Evolutionary conservation across 2,797 vertebrate genomes (phyloP).

Genomic region (Antennarius maculatus): DNA sequence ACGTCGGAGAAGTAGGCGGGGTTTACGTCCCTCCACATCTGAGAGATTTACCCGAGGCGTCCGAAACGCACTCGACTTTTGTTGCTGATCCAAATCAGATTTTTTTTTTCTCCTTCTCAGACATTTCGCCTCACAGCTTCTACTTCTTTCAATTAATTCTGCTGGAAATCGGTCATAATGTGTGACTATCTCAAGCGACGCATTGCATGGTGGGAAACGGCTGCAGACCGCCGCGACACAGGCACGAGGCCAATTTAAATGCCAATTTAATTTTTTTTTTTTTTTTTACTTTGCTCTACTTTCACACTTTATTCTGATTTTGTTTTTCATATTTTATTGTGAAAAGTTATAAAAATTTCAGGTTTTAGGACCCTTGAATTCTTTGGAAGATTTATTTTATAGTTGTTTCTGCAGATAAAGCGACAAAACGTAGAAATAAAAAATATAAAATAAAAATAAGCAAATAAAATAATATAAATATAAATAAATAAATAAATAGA

Average conservation of each 20-base stretch:
- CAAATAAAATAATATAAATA: no score
- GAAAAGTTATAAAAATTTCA: not conserved
- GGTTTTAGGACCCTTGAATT: no score
- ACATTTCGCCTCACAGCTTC: conserved; percentile 64
- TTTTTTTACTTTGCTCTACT: not conserved
- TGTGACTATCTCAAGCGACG: conserved; percentile 69
- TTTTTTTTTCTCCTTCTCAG: conserved; percentile 33
- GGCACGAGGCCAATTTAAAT: conserved; percentile 39
- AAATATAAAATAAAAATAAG: no score
- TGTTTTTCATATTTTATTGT: not conserved
- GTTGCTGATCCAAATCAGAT: conserved; percentile 73
- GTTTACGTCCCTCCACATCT: conserved; percentile 67
- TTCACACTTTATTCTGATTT: not conserved
- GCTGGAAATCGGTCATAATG: conserved; percentile 71
- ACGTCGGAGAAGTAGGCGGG: conserved; percentile 27
- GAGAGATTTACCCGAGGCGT: conserved; percentile 75
- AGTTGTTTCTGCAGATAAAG: no score
- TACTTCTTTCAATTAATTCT: conserved; percentile 67
- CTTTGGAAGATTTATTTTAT: no score
- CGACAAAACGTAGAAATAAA: no score
- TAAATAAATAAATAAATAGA: no score
- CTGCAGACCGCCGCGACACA: conserved; percentile 41
- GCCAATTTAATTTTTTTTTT: no score
- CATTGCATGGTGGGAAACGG: conserved; percentile 21
- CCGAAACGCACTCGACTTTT: conserved; percentile 68